phyloP scores from a whole-genome alignment of 2,113 vertebrate genomes.

The Clarias magur region DNA sequence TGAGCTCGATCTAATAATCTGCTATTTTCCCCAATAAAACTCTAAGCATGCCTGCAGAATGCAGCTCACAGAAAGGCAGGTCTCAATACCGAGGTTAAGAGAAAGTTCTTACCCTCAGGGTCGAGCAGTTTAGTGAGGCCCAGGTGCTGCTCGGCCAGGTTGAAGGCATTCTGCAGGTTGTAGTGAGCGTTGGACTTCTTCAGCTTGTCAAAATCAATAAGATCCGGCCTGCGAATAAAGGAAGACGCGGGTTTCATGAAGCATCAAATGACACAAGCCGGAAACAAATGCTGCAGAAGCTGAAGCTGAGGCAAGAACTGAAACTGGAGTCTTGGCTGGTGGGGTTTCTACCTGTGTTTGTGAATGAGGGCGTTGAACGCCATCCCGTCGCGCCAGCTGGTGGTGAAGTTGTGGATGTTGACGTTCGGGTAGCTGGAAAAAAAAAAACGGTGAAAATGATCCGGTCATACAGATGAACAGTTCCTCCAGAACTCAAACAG shows the following conservation, averaged over 20 bases:
- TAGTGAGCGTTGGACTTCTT: slow-evolving; percentile 98
- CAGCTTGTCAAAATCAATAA: slow-evolving; percentile 97
- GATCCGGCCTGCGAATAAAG: slow-evolving; percentile 80
- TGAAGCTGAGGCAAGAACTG: background rate
- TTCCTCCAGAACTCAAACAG: background rate
- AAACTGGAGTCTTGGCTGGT: background rate
- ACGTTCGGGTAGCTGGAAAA: slow-evolving; percentile 87
- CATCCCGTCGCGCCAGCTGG: slow-evolving; percentile 98
- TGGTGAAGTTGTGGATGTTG: slow-evolving; percentile 97
- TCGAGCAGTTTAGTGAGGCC: slow-evolving; percentile 94
- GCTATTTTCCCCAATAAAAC: background rate
- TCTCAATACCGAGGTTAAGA: background rate
- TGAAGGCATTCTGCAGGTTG: slow-evolving; percentile 97
- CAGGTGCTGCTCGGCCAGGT: slow-evolving; percentile 94
- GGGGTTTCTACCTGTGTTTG: slow-evolving; percentile 85
- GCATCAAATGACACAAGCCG: background rate
- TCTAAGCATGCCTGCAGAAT: background rate
- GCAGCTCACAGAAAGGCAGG: background rate
- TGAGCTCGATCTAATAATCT: background rate
- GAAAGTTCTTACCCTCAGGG: slow-evolving; percentile 83
- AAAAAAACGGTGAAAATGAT: background rate
- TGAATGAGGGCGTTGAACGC: slow-evolving; percentile 98
- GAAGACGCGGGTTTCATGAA: background rate
- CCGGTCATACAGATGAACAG: background rate
- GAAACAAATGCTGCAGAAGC: background rate